Percentiles rank a stretch among this genome's conserved stretches.
phyloP scores from a whole-genome alignment of 2,888 invertebrate species.

The Anoplius nigerrimus region DNA sequence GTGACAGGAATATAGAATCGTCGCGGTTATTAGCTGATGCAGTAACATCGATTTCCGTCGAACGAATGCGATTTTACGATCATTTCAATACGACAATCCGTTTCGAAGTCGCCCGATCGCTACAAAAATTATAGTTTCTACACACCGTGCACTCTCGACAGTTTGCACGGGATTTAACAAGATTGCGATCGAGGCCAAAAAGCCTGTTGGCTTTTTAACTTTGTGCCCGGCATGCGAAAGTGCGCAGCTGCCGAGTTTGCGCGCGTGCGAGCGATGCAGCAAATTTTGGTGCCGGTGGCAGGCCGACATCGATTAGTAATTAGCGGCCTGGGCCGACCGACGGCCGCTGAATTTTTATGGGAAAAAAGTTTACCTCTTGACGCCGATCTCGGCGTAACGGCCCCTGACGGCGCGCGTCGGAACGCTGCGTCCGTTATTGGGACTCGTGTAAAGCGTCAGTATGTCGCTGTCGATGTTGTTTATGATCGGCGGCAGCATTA shows the following conservation, averaged over 20 bases:
- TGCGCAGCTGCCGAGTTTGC: slow-evolving; percentile 16
- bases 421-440: slow-evolving; percentile 61
- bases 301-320: slow-evolving; percentile 46
- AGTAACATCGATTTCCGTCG: no score
- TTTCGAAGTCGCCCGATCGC: no score
- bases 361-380: slow-evolving; percentile 67
- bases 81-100: no score
- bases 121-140: no score
- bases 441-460: slow-evolving; percentile 70
- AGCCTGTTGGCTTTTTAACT: no score
- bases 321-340: slow-evolving; percentile 20
- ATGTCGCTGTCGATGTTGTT: slow-evolving; percentile 73
- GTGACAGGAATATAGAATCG: no score
- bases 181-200: no score
- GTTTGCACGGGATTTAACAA: no score
- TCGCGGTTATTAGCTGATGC: no score
- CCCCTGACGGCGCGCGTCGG: slow-evolving; percentile 63
- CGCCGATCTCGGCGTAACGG: slow-evolving; percentile 72
- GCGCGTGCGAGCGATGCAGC: slow-evolving; percentile 36
- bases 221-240: not conserved
- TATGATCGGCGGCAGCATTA: slow-evolving; percentile 72
- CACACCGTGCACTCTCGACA: no score
- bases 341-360: no score
- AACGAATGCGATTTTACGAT: no score
- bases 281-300: slow-evolving; percentile 24